phyloP scores from a whole-genome alignment of 2,888 invertebrate genomes.

The Gari tellinella region DNA sequence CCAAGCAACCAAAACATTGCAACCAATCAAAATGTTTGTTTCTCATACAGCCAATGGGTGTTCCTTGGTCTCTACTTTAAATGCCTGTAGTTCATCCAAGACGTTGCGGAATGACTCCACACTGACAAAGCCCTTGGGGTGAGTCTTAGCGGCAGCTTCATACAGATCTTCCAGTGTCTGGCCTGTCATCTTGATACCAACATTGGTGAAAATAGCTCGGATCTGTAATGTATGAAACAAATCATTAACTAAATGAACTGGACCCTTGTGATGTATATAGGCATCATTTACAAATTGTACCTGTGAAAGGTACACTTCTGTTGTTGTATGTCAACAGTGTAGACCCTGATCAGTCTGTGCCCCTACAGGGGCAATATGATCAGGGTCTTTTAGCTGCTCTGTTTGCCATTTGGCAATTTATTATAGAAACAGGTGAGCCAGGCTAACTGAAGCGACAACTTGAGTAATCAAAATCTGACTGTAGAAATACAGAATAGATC shows the following conservation, averaged over 20 bases:
- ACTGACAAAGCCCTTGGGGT: slow-evolving; percentile 82
- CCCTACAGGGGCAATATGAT: no score
- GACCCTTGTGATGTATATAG: neutral
- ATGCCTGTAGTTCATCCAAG: slow-evolving; percentile 78
- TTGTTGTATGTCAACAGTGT: no score
- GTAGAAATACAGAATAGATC: no score
- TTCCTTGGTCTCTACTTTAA: slow-evolving; percentile 53
- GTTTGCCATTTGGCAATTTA: no score
- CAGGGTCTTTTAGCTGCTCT: no score
- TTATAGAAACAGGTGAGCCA: no score
- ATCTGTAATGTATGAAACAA: no score
- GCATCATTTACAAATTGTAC: no score
- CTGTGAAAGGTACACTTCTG: no score
- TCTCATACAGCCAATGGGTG: slow-evolving; percentile 68
- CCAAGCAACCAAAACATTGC: neutral
- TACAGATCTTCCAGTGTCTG: slow-evolving; percentile 81
- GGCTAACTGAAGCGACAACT: no score
- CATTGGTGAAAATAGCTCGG: slow-evolving; percentile 76
- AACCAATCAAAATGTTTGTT: neutral
- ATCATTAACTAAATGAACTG: neutral
- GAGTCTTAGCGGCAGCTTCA: slow-evolving; percentile 73
- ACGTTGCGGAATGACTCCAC: slow-evolving; percentile 82
- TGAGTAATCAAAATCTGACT: no score
- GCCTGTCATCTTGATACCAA: slow-evolving; percentile 80
- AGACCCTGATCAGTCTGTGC: no score